phyloP scores from a whole-genome alignment of 2,888 invertebrate species.

The Lasioglossum zephyrum region DNA sequence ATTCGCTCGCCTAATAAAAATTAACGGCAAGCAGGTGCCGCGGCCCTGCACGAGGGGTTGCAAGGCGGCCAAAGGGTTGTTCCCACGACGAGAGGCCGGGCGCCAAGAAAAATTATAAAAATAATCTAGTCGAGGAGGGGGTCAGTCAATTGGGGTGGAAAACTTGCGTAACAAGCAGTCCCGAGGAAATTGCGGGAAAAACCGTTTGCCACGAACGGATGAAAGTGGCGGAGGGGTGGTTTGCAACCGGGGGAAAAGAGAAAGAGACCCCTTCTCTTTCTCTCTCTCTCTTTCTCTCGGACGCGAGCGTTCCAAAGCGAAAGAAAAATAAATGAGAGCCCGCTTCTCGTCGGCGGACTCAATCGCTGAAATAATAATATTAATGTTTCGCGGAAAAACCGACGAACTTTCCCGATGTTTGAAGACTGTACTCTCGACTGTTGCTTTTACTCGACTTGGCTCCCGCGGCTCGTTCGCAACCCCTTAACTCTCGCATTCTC shows the following conservation, averaged over 20 bases:
- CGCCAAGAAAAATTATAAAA: constrained; percentile 81
- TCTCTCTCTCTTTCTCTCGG: not conserved
- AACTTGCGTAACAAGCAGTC: constrained; percentile 82
- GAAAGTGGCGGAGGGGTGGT: constrained; percentile 63
- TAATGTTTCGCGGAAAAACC: constrained; percentile 57
- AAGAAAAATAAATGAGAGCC: constrained; percentile 76
- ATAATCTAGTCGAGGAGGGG: constrained; percentile 79
- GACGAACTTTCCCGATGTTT: constrained; percentile 38
- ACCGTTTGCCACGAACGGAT: constrained; percentile 74
- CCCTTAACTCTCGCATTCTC: not conserved
- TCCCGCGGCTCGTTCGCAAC: not conserved
- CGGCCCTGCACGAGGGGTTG: constrained; percentile 69
- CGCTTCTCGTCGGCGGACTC: constrained; percentile 63
- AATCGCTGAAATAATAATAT: constrained; percentile 71
- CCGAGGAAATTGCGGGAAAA: constrained; percentile 80
- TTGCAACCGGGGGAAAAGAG: constrained; percentile 13
- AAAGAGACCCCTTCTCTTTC: not conserved
- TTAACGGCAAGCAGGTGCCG: constrained; percentile 76
- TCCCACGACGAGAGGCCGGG: constrained; percentile 70
- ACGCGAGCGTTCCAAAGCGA: constrained; percentile 57
- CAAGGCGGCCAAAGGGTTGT: constrained; percentile 77
- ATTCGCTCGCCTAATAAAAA: constrained; percentile 81
- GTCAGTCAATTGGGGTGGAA: constrained; percentile 81
- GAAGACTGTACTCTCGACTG: constrained; percentile 32
- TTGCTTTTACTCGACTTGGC: constrained; percentile 17